Conservation (phyloP, 2,888 invertebrate species). For the Ptychoptera contaminata region DNA sequence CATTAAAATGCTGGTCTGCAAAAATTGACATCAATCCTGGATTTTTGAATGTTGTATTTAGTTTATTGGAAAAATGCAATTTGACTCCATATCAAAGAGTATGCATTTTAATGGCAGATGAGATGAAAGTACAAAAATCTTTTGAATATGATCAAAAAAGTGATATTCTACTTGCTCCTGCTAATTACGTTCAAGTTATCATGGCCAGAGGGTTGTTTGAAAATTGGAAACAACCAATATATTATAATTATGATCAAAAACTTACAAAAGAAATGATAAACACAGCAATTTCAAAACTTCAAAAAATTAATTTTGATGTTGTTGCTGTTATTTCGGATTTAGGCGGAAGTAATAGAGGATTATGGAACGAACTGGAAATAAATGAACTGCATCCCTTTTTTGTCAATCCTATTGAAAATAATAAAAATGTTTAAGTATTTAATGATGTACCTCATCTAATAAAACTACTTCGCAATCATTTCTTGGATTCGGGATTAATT, state of each 20-base stretch:
- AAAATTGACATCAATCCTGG: background rate
- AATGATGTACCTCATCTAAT: conserved; percentile 5
- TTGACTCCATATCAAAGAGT: background rate
- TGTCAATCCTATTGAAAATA: background rate
- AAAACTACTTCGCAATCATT: conserved; percentile 7
- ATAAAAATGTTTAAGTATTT: conserved; percentile 1
- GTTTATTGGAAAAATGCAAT: background rate
- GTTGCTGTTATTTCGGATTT: conserved; percentile 4
- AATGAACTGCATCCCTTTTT: conserved; percentile 2
- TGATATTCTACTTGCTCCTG: background rate
- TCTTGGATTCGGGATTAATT: conserved; percentile 2
- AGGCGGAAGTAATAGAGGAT: background rate
- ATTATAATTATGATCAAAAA: background rate
- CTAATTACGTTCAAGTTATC: conserved; percentile 5
- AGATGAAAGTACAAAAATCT: conserved; percentile 1
- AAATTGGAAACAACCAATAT: no score
- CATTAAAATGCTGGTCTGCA: background rate
- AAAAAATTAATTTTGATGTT: conserved; percentile 1
- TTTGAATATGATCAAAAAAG: conserved; percentile 2
- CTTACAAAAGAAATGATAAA: background rate
- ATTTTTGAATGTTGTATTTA: conserved; percentile 1
- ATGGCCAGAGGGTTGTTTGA: conserved; percentile 3
- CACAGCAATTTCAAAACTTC: background rate
- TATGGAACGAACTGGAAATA: background rate
- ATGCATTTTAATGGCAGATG: conserved; percentile 1